These are phyloP conservation scores for Botia kubotai DNA, from an alignment of 2,797 vertebrate genomes.

Conservation along the genomic window DNA sequence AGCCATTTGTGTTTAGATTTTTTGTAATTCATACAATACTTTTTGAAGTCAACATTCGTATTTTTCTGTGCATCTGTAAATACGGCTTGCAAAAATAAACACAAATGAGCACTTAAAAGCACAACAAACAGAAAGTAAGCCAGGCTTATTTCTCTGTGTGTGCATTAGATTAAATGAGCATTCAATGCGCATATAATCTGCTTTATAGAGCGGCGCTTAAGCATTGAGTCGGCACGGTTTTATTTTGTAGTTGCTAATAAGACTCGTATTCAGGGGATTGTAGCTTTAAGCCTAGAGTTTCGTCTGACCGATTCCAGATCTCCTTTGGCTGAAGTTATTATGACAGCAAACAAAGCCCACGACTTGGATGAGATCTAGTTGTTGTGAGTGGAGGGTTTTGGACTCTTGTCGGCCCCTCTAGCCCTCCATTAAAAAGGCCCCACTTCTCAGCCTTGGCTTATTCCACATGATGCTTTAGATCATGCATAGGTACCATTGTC, in stretches of 20 bases:
- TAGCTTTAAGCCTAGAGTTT: conserved; percentile 35
- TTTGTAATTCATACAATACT: not conserved
- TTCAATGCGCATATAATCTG: conserved; percentile 16
- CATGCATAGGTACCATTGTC: not conserved
- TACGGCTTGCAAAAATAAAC: not conserved
- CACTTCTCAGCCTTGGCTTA: conserved; percentile 14
- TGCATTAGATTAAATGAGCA: not conserved
- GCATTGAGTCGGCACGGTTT: not conserved
- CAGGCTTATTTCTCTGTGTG: conserved; percentile 3
- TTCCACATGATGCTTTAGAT: not conserved
- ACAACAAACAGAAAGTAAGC: not conserved
- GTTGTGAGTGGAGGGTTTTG: conserved; percentile 7
- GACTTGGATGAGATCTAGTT: conserved; percentile 35
- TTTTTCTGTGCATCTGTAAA: not conserved
- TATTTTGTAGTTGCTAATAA: conserved; percentile 34
- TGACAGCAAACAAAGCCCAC: conserved; percentile 56
- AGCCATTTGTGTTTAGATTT: not conserved
- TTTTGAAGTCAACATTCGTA: not conserved
- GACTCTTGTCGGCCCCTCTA: not conserved
- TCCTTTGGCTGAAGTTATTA: conserved; percentile 44
- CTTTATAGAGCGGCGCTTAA: not conserved
- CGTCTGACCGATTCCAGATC: conserved; percentile 49
- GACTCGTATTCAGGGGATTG: conserved; percentile 22
- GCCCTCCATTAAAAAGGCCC: conserved; percentile 9
- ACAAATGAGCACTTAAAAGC: not conserved